Conservation (phyloP, 2,113 vertebrate species). For the Merops nubicus region DNA sequence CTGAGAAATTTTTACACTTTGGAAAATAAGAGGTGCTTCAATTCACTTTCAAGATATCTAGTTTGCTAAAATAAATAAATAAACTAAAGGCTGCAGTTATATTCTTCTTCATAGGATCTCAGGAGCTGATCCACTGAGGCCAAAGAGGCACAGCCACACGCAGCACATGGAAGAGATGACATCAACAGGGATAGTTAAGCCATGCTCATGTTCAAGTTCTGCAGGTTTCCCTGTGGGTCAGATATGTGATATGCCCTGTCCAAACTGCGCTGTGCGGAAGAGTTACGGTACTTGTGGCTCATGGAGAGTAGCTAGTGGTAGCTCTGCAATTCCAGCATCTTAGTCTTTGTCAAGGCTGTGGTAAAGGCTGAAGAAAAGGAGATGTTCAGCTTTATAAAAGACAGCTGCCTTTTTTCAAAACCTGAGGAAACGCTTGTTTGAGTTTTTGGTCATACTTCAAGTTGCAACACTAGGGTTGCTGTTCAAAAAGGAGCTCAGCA, state of each 20-base stretch:
- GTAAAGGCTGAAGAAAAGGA: not conserved
- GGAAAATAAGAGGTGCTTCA: not conserved
- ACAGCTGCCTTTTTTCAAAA: not conserved
- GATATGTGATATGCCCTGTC: too few relatives aligned
- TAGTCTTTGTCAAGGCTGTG: not conserved
- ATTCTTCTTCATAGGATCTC: not conserved
- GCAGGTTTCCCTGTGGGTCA: not conserved
- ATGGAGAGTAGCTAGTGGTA: not conserved
- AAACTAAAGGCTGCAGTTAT: not conserved
- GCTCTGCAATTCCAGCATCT: not conserved
- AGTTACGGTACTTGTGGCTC: not conserved
- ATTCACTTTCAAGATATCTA: not conserved
- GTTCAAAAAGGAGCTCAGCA: not conserved
- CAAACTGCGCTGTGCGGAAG: not conserved
- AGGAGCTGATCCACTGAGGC: not conserved
- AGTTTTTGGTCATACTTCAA: not conserved
- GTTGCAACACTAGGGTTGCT: not conserved
- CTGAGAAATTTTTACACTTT: not conserved
- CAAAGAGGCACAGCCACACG: not conserved
- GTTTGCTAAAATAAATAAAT: not conserved
- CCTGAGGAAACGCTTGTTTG: not conserved
- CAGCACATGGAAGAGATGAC: not conserved
- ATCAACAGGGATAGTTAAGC: not conserved
- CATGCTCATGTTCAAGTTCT: not conserved
- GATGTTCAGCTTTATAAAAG: not conserved